These are phyloP conservation scores for Trichonephila inaurata DNA, from an alignment of 1,140 invertebrate genomes.

Conservation along the genomic window DNA sequence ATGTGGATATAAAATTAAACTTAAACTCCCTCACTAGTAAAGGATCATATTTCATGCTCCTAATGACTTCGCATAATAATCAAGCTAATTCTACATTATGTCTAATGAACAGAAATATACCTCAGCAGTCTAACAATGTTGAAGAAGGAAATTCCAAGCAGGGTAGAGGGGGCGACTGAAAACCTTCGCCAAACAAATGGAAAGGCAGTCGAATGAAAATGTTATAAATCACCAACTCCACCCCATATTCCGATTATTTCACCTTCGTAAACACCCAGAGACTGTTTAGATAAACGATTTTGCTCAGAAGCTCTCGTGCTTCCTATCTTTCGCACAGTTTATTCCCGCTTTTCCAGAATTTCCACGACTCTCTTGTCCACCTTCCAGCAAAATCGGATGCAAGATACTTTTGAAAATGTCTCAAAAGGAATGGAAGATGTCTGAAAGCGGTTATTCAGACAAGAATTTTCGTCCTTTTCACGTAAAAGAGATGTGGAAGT, in stretches of 20 bases:
- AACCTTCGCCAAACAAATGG: not conserved
- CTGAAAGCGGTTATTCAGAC: not conserved
- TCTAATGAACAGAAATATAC: slow-evolving; percentile 25
- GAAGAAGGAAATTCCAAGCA: not conserved
- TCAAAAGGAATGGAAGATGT: not conserved
- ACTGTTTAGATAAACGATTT: slow-evolving; percentile 64
- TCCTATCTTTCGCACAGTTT: slow-evolving; percentile 1
- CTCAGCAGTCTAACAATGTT: not conserved
- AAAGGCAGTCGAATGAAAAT: not conserved
- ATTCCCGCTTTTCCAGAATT: not conserved
- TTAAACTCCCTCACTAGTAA: not conserved
- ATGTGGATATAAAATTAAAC: slow-evolving; percentile 12
- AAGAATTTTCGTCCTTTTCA: not conserved
- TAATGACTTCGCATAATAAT: slow-evolving; percentile 19
- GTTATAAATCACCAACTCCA: slow-evolving; percentile 19
- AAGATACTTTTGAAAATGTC: not conserved
- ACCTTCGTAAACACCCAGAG: slow-evolving; percentile 51
- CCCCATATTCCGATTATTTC: slow-evolving; percentile 41
- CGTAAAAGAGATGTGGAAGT: not conserved
- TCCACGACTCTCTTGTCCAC: not conserved
- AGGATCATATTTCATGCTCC: not conserved
- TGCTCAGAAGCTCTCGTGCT: not conserved
- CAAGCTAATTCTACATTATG: slow-evolving; percentile 35
- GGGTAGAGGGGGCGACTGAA: not conserved
- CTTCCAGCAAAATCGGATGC: not conserved